Evolutionary conservation across 53 echinoderm and acorn worm genomes (phyloP).

Genomic region (Patiria pectinifera): DNA sequence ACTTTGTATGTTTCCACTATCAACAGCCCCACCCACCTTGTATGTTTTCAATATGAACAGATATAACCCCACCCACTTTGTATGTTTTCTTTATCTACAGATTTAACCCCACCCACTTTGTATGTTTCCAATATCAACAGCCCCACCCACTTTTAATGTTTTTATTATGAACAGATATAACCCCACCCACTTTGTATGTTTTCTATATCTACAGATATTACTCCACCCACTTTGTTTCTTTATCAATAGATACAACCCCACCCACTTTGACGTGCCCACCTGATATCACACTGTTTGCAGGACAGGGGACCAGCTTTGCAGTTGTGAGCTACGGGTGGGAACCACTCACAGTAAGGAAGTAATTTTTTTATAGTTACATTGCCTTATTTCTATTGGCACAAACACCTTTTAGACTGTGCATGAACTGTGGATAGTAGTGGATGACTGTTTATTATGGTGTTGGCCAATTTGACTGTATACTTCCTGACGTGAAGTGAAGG

Average conservation of each 20-base stretch:
- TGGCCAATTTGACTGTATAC: no score
- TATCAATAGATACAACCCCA: no score
- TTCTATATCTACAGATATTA: neutral
- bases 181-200: neutral
- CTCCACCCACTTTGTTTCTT: neutral
- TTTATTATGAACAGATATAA: slow-evolving; percentile 1
- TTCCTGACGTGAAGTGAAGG: no score
- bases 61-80: no score
- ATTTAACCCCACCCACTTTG: neutral
- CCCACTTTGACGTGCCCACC: slow-evolving; percentile 48
- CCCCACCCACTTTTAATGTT: neutral
- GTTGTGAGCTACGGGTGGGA: slow-evolving; percentile 55
- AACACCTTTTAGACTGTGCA: no score
- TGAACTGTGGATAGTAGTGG: no score
- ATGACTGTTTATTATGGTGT: no score
- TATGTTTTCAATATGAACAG: no score
- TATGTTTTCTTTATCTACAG: no score
- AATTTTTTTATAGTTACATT: neutral
- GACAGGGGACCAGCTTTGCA: slow-evolving; percentile 37
- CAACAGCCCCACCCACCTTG: no score
- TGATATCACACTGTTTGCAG: slow-evolving; percentile 46
- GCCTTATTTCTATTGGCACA: no score
- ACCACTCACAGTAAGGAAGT: slow-evolving; percentile 42
- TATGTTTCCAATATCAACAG: neutral
- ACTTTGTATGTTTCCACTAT: no score